Evolutionary conservation across 2,113 vertebrate species (phyloP).

Genomic region (Oncorhynchus nerka): DNA sequence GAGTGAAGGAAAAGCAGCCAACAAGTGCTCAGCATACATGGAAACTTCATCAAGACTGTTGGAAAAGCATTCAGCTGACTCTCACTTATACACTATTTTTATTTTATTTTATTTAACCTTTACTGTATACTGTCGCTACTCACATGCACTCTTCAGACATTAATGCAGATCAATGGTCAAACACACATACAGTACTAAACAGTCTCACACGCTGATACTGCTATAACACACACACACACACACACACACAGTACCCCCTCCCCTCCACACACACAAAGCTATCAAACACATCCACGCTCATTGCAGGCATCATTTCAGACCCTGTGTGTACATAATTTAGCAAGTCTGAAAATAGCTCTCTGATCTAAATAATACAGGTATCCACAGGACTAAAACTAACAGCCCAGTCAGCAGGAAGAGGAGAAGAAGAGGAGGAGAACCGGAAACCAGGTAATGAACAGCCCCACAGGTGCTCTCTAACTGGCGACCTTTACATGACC

Average conservation of each 20-base stretch:
- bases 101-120: too few relatives aligned
- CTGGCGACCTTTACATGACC: too few relatives aligned
- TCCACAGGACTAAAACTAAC: not conserved
- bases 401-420: not conserved
- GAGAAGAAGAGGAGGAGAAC: not conserved
- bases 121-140: not conserved
- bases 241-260: too few relatives aligned
- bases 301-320: not conserved
- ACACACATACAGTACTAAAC: not conserved
- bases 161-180: too few relatives aligned
- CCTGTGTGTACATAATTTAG: not conserved
- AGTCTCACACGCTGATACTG: constrained; percentile 2
- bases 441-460: too few relatives aligned
- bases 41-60: too few relatives aligned
- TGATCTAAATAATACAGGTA: not conserved
- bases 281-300: too few relatives aligned
- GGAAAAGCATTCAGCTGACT: not conserved
- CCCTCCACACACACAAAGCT: too few relatives aligned
- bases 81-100: not conserved
- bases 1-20: too few relatives aligned
- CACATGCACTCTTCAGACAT: not conserved
- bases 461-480: too few relatives aligned
- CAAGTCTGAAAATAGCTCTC: not conserved
- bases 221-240: not conserved
- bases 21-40: too few relatives aligned